Percentiles rank a stretch among this genome's conserved stretches.
Conservation (phyloP, 2,888 invertebrate species). For the Coecobrya sp. region DNA sequence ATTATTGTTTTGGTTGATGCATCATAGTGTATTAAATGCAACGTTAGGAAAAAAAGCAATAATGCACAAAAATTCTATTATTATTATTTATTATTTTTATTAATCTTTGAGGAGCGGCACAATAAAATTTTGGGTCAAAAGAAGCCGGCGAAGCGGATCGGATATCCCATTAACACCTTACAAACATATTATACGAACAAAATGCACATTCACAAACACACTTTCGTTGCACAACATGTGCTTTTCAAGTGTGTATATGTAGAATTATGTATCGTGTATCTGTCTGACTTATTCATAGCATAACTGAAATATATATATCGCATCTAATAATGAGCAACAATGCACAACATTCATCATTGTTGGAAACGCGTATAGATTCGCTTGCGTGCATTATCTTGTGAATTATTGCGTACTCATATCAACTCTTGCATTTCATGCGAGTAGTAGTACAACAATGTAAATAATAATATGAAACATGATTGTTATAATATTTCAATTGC, state of each 20-base stretch:
- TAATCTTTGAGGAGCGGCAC: slow-evolving; percentile 52
- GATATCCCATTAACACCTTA: slow-evolving; percentile 79
- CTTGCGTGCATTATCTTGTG: slow-evolving; percentile 35
- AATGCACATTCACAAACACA: not conserved
- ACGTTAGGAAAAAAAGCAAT: slow-evolving; percentile 65
- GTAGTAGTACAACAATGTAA: not conserved
- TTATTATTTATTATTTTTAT: slow-evolving; percentile 61
- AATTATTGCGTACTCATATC: slow-evolving; percentile 45
- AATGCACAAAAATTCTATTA: slow-evolving; percentile 69
- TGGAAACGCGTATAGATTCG: not conserved
- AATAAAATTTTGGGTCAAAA: slow-evolving; percentile 84
- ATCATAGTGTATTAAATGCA: slow-evolving; percentile 31
- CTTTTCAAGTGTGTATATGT: slow-evolving; percentile 43
- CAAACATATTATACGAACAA: slow-evolving; percentile 36
- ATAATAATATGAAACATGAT: slow-evolving; percentile 19
- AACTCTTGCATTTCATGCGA: slow-evolving; percentile 10
- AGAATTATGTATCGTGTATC: slow-evolving; percentile 44
- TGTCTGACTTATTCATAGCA: slow-evolving; percentile 73
- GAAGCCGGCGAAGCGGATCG: slow-evolving; percentile 85
- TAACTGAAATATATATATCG: slow-evolving; percentile 65
- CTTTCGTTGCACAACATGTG: slow-evolving; percentile 75
- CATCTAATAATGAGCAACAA: slow-evolving; percentile 54
- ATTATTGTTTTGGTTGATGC: slow-evolving; percentile 25
- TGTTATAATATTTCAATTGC: not conserved
- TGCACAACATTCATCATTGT: slow-evolving; percentile 52